Evolutionary conservation across 2,888 invertebrate species (phyloP).

Genomic region (Pegoplata infirma): DNA sequence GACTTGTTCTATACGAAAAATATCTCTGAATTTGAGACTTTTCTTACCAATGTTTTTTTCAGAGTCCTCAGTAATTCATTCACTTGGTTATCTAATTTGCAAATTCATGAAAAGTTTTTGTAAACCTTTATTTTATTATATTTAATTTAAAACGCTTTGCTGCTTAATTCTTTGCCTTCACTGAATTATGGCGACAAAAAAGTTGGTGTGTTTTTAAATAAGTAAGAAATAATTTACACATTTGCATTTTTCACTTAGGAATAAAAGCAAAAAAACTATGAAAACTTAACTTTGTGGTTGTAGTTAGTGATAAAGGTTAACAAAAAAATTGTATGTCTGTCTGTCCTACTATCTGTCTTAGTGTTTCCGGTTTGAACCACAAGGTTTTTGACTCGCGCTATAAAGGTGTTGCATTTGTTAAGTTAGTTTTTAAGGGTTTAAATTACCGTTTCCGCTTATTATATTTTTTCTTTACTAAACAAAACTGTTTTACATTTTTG

Average conservation of each 20-base stretch:
- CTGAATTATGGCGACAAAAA: slow-evolving; percentile 34
- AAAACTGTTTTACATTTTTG: slow-evolving; percentile 19
- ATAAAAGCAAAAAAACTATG: background rate
- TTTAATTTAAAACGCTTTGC: slow-evolving; percentile 48
- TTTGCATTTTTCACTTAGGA: slow-evolving; percentile 53
- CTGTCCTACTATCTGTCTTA: slow-evolving; percentile 27
- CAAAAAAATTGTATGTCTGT: slow-evolving; percentile 9
- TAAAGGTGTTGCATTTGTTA: slow-evolving; percentile 50
- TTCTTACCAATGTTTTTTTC: too few species aligned
- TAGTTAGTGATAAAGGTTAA: slow-evolving; percentile 47
- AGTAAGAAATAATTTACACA: slow-evolving; percentile 64
- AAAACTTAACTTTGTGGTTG: slow-evolving; percentile 41
- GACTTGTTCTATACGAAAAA: too few species aligned
- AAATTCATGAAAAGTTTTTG: slow-evolving; percentile 20
- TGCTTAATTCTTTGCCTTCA: too few species aligned
- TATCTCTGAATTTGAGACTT: too few species aligned
- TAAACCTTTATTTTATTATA: slow-evolving; percentile 9
- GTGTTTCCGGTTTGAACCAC: slow-evolving; percentile 22
- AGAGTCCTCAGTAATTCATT: too few species aligned
- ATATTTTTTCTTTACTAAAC: slow-evolving; percentile 22
- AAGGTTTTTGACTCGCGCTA: slow-evolving; percentile 24
- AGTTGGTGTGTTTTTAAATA: slow-evolving; percentile 29
- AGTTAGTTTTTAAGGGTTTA: slow-evolving; percentile 45
- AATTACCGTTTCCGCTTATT: slow-evolving; percentile 38
- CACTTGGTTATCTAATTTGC: slow-evolving; percentile 9